A percentile compares a stretch with the other conserved stretches of the same genome.
phyloP scores from a whole-genome alignment of 2,113 vertebrate species.

The Pterocles burchelli region DNA sequence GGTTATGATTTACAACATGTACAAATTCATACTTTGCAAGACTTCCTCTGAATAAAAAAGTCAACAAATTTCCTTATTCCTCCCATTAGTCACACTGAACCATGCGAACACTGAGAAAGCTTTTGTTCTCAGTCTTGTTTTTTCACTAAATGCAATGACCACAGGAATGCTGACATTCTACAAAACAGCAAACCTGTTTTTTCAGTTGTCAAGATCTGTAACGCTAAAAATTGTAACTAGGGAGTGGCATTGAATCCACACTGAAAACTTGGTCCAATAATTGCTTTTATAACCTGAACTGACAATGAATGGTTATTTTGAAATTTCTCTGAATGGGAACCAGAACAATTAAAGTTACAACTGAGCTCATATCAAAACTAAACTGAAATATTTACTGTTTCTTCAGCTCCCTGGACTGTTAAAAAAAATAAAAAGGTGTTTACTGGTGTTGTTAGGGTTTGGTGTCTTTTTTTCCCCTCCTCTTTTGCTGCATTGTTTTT shows the following conservation, averaged over 20 bases:
- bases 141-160: background rate
- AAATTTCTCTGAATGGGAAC: fast-evolving
- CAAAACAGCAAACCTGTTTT: background rate
- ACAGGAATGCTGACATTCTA: background rate
- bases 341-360: background rate
- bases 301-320: background rate
- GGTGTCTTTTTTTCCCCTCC: background rate
- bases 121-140: background rate
- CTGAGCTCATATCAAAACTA: background rate
- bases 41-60: background rate
- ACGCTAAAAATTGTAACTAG: background rate
- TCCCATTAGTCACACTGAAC: background rate
- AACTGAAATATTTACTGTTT: background rate
- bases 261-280: background rate
- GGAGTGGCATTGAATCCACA: background rate
- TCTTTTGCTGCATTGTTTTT: background rate
- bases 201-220: background rate
- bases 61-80: background rate
- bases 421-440: background rate
- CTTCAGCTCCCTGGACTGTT: background rate
- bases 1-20: background rate
- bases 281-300: background rate
- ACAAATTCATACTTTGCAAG: background rate
- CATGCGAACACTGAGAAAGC: background rate
- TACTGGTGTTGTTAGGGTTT: background rate